phyloP scores from a whole-genome alignment of 2,113 vertebrate genomes.

The Mystacornis crossleyi region DNA sequence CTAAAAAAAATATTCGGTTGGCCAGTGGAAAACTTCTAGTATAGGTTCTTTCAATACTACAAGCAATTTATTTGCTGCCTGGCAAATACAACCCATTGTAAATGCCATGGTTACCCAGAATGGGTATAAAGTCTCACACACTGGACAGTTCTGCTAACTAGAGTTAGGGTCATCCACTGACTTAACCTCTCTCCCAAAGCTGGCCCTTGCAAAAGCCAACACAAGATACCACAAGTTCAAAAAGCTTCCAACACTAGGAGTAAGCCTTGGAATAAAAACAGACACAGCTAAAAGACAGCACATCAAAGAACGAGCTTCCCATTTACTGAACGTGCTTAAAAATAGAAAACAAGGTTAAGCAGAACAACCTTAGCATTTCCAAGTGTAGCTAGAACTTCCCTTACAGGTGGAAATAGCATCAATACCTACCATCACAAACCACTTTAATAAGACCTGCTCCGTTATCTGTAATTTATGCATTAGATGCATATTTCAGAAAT shows the following conservation, averaged over 20 bases:
- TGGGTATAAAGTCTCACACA: conserved; percentile 73
- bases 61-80: conserved; percentile 68
- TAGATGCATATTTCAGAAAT: conserved; percentile 81
- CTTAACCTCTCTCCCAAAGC: conserved; percentile 25
- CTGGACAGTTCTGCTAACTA: conserved; percentile 63
- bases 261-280: conserved; percentile 72
- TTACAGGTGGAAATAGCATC: conserved; percentile 74
- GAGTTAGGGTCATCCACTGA: conserved; percentile 67
- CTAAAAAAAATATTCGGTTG: conserved; percentile 15
- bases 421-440: conserved; percentile 9
- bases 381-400: conserved; percentile 60
- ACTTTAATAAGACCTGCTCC: conserved; percentile 33
- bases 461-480: conserved; percentile 88
- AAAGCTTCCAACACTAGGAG: conserved; percentile 60
- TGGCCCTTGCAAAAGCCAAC: conserved; percentile 69
- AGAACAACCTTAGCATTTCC: conserved; percentile 85
- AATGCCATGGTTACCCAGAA: conserved; percentile 87
- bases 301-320: conserved; percentile 66
- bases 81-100: conserved; percentile 99
- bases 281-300: conserved; percentile 71
- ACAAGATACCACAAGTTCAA: conserved; percentile 50
- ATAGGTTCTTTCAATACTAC: conserved; percentile 72
- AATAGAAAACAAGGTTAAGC: conserved; percentile 83
- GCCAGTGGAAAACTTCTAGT: conserved; percentile 72
- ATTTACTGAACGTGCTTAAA: conserved; percentile 69